Evolutionary conservation across 2,797 vertebrate species (phyloP), one percentile per base, ranked within the genome.

Genomic region (Scarus forsteni): DNA sequence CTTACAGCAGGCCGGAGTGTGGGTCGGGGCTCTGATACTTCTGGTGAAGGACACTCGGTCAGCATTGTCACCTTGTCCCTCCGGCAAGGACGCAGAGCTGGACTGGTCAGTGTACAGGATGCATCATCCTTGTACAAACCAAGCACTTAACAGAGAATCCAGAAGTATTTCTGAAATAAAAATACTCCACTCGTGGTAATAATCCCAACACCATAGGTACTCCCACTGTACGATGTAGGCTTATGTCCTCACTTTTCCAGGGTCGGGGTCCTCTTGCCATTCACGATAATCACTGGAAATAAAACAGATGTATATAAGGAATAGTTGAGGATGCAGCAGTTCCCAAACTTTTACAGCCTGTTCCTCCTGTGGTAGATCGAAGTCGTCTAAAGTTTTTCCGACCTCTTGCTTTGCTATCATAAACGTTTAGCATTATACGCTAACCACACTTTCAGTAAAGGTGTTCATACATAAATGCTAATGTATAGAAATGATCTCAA

Each of bases 21-120:
- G 85, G 81, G 81, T 91, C 87, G 81, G 85, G 84, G 88, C 81
- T 88, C 81, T 95, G 89, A 89, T 95, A 88, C 89, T 69, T 78
- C 87, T 92, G 89, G 81, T 79, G 92, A 92, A 89, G 80, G 81
- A 90, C 83, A 88, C 91, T 85, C 87, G 92, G 93, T 92, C 95
- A 96, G 95, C 97, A 97, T 98, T 93, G 93, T 97, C 93, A 90
- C 93, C 71, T 86, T 82, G 87, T 88, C 91, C 92, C 79, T 67
- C 81, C 44, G 75, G 65, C 64, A 36, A 83, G 77, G 74, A 66
- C 64, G 60, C 54, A 55, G 80, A 66, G 63, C 69, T 49, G 71
- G 71, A 53, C n/a, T 54, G 46, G 66, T 80, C 71, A 63, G 51
- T 62, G 79, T 77, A 81, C 48, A 50, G 73, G 60, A 75, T 13